Evolutionary conservation across 2,888 invertebrate genomes (phyloP).

Genomic region (Parapristionchus giblindavisi): DNA sequence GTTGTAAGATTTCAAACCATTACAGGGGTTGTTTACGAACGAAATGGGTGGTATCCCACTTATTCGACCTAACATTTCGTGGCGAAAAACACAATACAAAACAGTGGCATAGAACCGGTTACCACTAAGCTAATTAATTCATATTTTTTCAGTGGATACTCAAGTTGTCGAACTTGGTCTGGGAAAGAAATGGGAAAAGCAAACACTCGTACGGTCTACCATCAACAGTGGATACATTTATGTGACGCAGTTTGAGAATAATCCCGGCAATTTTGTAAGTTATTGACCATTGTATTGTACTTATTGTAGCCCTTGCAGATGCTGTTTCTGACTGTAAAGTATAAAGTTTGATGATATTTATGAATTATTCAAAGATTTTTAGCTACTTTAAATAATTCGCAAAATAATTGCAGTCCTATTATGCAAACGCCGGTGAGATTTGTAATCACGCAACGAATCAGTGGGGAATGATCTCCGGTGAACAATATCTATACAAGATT

Average conservation of each 20-base stretch:
- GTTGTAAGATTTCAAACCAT: too few species aligned
- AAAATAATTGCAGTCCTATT: slow-evolving; percentile 62
- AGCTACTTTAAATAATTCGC: background rate
- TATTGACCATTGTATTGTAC: background rate
- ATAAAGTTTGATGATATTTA: background rate
- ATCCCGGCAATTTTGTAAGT: slow-evolving; percentile 69
- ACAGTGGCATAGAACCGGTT: too few species aligned
- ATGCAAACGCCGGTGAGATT: slow-evolving; percentile 66
- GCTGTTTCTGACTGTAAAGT: too few species aligned
- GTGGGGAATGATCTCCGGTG: slow-evolving; percentile 69
- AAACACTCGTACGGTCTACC: slow-evolving; percentile 64
- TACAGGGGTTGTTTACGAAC: too few species aligned
- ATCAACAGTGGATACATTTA: slow-evolving; percentile 69
- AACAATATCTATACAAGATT: slow-evolving; percentile 68
- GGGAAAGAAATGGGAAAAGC: slow-evolving; percentile 67
- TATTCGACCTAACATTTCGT: too few species aligned
- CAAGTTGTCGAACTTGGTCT: slow-evolving; percentile 66
- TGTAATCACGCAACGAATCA: slow-evolving; percentile 69
- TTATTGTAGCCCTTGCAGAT: too few species aligned
- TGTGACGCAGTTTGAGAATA: slow-evolving; percentile 69
- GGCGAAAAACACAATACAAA: too few species aligned
- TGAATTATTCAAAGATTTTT: background rate
- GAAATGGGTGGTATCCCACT: too few species aligned
- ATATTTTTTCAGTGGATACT: slow-evolving; percentile 62
- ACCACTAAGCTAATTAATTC: too few species aligned